Base-by-base conservation (phyloP, 23 tunicate species). In the Phallusia fumigata region DNA sequence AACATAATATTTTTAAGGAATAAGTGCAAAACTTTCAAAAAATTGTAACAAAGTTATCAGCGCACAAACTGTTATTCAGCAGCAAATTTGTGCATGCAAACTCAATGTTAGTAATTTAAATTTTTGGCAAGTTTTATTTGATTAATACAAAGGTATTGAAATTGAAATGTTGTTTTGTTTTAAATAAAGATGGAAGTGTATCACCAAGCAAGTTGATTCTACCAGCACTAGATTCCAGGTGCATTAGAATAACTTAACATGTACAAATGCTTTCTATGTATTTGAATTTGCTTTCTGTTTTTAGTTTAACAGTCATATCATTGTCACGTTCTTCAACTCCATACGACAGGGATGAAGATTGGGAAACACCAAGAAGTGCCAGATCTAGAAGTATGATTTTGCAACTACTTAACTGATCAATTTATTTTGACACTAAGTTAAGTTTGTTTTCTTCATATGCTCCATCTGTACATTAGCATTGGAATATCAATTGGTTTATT, bases 281-380 rank as follows among this genome's bases (percentile, higher is more conserved):
- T 58, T 22, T 24, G 28, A 6, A 6, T 58, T 21, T 21, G 1
- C 8, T 58, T 58, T 58, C 16, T 58, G 16, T 58, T 1, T 74
- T 44, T 78, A 87, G 91, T 19, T 82, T 87, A 83, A 35, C 82
- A 1, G 30, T 87, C 32, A 85, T 81, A 76, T 87, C 91, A 5
- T 30, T 87, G 53, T 87, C 91, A 24, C 76, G 91, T 52, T 87
- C 91, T 16, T 87, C 91, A 28, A 87, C 91, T 13, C 91, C 91
- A 5, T 81, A 12, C 31, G 90, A 78, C 10, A 76, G 69, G 69
- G 91, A 87, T 11, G 76, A 65, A 52, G 91, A 87, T 31, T 33
- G 81, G 22, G 86, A 81, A 40, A 81, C 91, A 24, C 82, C 91
- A 24, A 81, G 86, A 75, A 79, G 19, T 45, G 32, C 76, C 69